Evolutionary conservation across 2,888 invertebrate genomes (phyloP), one percentile per base, ranked within the genome.

Genomic region (Oligia strigilis): DNA sequence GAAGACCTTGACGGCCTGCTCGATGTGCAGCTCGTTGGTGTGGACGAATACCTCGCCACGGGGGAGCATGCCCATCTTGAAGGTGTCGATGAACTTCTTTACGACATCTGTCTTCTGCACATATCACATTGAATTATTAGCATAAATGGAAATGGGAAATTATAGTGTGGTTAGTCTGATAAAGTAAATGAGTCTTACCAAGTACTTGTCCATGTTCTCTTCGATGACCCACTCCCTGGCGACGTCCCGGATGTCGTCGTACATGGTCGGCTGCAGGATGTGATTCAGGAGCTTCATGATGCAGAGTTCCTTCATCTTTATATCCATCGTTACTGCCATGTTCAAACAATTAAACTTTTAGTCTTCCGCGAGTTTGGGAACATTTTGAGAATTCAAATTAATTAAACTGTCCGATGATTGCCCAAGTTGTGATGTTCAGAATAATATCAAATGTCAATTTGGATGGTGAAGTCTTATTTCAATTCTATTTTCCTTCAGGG

Each of bases 1-100:
- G 95, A 98, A 98, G 58, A 98, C 96, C 74, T 97, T 96, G 79
- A 98, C 95, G 66, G 97, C 98, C 92, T 98, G 97, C 75, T 97
- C 95, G 82, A 98, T 96, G 85, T 98, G 98, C 64, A 96, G 94
- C 75, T 97, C 96, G 92, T 98, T 96, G 91, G 97, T 97, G 91
- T 97, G 96, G 36, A 98, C 97, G 96, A 98, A 98, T 23, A 97
- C 95, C 84, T 98, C 97, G 13, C 95, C 95, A 70, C 95, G 95
- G 0, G 98, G 98, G 52, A 98, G 95, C 91, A 97, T 95, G 64
- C 97, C 98, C 91, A 97, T 94, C 86, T 97, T 96, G 92, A 97
- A 97, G 71, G 95, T 95, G 62, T 97, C 94, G 67, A 97, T 92
- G 94, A 98, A 98, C 81, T 97, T 96, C 89, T 97, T 97, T 29